phyloP scores from a whole-genome alignment of 2,888 invertebrate species.

The Philereme vetulata region DNA sequence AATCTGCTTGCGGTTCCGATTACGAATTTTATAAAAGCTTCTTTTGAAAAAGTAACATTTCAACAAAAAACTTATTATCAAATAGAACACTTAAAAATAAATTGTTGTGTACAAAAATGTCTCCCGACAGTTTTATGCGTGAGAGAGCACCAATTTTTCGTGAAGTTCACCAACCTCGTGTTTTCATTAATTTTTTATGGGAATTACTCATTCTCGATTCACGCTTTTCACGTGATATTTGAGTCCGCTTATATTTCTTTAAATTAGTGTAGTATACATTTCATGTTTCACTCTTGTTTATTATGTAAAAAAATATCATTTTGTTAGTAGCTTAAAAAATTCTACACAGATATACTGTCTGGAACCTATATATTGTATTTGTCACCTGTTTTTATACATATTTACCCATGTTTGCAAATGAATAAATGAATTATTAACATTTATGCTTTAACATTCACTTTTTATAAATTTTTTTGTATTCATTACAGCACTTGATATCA shows the following conservation, averaged over 20 bases:
- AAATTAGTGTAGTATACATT: conserved; percentile 13
- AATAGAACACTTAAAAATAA: conserved; percentile 12
- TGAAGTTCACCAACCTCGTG: conserved; percentile 56
- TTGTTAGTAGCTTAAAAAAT: too few relatives aligned
- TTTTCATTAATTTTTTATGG: conserved; percentile 37
- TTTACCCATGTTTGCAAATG: too few relatives aligned
- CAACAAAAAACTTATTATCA: background rate
- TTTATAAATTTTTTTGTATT: too few relatives aligned
- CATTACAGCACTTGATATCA: too few relatives aligned
- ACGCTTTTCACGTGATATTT: conserved; percentile 23
- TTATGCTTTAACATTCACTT: background rate
- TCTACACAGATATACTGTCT: background rate
- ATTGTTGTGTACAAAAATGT: conserved; percentile 21
- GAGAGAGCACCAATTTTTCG: conserved; percentile 49
- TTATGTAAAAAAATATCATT: too few relatives aligned
- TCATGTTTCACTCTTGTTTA: conserved; percentile 4
- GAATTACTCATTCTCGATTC: conserved; percentile 19
- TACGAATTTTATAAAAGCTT: background rate
- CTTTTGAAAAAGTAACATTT: background rate
- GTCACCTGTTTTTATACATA: too few relatives aligned
- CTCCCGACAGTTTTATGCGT: conserved; percentile 38
- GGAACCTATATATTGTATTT: too few relatives aligned
- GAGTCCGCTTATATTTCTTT: conserved; percentile 14
- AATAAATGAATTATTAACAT: too few relatives aligned
- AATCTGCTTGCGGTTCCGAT: too few relatives aligned